Evolutionary conservation across 2,797 vertebrate species (phyloP).

Genomic region (Dendrocincla tyrannina): DNA sequence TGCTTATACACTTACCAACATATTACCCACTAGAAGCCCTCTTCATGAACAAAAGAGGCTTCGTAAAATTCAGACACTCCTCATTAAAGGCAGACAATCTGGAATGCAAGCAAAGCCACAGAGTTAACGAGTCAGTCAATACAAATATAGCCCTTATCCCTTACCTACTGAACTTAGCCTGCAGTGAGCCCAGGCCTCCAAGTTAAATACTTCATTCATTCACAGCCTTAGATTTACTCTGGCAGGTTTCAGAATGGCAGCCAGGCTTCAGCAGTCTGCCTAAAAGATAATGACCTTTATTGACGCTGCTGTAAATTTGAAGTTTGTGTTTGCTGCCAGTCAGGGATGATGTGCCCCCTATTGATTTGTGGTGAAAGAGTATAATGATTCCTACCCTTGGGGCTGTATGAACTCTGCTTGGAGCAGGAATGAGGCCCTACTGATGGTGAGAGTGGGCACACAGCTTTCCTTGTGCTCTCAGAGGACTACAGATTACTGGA

Average conservation of each 20-base stretch:
- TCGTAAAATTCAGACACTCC: background rate
- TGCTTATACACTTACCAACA: background rate
- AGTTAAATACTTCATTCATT: slow-evolving; percentile 14
- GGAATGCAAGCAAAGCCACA: slow-evolving; percentile 37
- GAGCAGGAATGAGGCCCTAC: background rate
- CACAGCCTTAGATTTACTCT: slow-evolving; percentile 2
- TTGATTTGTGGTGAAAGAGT: background rate
- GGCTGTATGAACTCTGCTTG: background rate
- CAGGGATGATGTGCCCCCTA: background rate
- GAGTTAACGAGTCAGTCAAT: background rate
- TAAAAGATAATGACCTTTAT: background rate
- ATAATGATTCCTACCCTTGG: background rate
- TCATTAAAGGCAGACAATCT: slow-evolving; percentile 8
- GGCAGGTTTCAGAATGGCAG: background rate
- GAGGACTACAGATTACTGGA: background rate
- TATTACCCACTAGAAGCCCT: background rate
- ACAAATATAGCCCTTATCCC: background rate
- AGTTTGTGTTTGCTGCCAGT: background rate
- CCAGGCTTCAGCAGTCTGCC: background rate
- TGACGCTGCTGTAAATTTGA: background rate
- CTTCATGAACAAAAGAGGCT: background rate
- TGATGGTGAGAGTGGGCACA: background rate
- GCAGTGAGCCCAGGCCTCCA: background rate
- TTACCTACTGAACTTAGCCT: background rate
- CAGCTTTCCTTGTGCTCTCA: background rate